Evolutionary conservation across 2,797 vertebrate species (phyloP).

Genomic region (Carcharodon carcharias): DNA sequence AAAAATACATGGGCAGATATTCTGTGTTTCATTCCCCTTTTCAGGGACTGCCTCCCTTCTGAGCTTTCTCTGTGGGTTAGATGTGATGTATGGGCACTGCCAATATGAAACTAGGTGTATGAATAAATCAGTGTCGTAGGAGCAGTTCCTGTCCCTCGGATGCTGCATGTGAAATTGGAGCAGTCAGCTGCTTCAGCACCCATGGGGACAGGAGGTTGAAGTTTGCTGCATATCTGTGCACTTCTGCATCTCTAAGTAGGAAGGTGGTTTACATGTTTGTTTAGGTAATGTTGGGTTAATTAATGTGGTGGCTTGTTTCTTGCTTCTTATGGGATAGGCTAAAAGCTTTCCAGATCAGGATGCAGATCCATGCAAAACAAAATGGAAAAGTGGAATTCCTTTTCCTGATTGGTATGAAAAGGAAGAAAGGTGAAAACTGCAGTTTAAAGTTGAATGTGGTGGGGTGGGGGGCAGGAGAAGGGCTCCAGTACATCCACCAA

Average conservation of each 20-base stretch:
- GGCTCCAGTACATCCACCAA: not conserved
- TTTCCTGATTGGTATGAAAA: not conserved
- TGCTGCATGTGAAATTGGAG: not conserved
- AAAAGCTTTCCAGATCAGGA: not conserved
- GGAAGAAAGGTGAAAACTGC: not conserved
- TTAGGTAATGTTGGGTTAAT: not conserved
- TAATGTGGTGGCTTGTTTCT: not conserved
- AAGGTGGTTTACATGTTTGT: not conserved
- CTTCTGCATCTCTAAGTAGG: not conserved
- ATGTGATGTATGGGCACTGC: not conserved
- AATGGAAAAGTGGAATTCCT: not conserved
- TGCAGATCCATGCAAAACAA: not conserved
- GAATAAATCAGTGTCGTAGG: not conserved
- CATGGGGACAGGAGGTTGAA: not conserved
- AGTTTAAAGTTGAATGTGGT: not conserved
- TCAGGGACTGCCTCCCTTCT: not conserved
- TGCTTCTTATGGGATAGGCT: not conserved
- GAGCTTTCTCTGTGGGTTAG: not conserved
- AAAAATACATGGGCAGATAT: not conserved
- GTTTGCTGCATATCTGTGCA: not conserved
- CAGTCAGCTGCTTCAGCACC: not conserved
- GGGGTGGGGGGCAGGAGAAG: too few relatives aligned
- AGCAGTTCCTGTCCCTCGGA: not conserved
- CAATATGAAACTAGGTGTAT: not conserved
- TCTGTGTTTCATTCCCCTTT: not conserved